Conservation (phyloP, 1,140 invertebrate species). For the Onthophagus taurus region DNA sequence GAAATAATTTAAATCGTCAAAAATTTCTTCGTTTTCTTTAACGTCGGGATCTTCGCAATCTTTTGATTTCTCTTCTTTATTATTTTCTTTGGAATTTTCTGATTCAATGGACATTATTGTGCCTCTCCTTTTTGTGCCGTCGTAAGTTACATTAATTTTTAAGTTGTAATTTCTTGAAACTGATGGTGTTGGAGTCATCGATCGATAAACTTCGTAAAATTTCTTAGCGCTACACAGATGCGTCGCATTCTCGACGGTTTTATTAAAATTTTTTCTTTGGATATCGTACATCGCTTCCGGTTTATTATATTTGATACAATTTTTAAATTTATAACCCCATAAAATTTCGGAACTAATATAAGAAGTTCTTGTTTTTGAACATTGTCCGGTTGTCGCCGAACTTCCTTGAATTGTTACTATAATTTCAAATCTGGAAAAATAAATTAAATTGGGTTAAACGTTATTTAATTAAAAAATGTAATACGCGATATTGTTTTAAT, state of each 20-base stretch:
- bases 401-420: slow-evolving; percentile 76
- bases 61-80: not conserved
- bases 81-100: not conserved
- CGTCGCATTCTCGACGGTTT: slow-evolving; percentile 82
- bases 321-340: slow-evolving; percentile 74
- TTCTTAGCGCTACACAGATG: slow-evolving; percentile 84
- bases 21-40: not conserved
- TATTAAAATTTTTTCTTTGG: slow-evolving; percentile 71
- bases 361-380: slow-evolving; percentile 63
- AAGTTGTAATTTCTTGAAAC: slow-evolving; percentile 5
- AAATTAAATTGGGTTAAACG: too few relatives aligned
- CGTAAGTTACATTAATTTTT: not conserved
- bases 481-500: too few relatives aligned
- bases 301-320: slow-evolving; percentile 24
- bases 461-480: too few relatives aligned
- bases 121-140: not conserved
- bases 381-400: slow-evolving; percentile 67
- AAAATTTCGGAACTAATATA: slow-evolving; percentile 75
- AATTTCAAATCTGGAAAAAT: slow-evolving; percentile 68
- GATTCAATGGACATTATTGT: slow-evolving; percentile 3
- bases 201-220: slow-evolving; percentile 35
- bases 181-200: not conserved
- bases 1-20: too few relatives aligned
- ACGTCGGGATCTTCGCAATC: not conserved
- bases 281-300: slow-evolving; percentile 21